These are phyloP conservation scores for Myathropa florea DNA, from an alignment of 2,888 invertebrate genomes.

Conservation along the genomic window DNA sequence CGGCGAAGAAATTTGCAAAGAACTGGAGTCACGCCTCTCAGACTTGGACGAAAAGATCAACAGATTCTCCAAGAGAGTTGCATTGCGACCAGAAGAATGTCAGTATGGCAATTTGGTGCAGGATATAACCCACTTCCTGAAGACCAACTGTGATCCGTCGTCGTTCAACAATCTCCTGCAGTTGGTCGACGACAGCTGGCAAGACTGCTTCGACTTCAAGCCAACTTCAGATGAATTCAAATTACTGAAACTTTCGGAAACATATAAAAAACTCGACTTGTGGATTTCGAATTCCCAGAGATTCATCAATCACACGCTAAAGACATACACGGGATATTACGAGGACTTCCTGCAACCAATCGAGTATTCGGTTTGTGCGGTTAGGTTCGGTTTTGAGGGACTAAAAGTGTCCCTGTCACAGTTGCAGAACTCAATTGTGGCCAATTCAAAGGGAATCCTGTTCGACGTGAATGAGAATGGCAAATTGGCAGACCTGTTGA, in stretches of 20 bases:
- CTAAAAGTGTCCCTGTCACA: slow-evolving; percentile 83
- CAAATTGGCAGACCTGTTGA: slow-evolving; percentile 74
- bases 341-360: slow-evolving; percentile 90
- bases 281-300: slow-evolving; percentile 79
- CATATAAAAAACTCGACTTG: slow-evolving; percentile 76
- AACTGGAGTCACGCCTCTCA: slow-evolving; percentile 72
- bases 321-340: slow-evolving; percentile 85
- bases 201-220: slow-evolving; percentile 50
- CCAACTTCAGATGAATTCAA: slow-evolving; percentile 50
- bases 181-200: slow-evolving; percentile 72
- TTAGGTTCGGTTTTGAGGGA: slow-evolving; percentile 84
- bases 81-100: slow-evolving; percentile 77
- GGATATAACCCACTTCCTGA: slow-evolving; percentile 78
- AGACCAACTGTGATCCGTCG: slow-evolving; percentile 77
- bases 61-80: slow-evolving; percentile 77
- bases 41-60: slow-evolving; percentile 72
- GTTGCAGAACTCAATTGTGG: slow-evolving; percentile 63
- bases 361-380: slow-evolving; percentile 85
- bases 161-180: slow-evolving; percentile 74
- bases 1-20: slow-evolving; percentile 75
- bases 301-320: slow-evolving; percentile 79
- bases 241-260: slow-evolving; percentile 73
- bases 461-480: slow-evolving; percentile 72
- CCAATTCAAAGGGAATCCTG: slow-evolving; percentile 37
- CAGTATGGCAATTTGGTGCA: slow-evolving; percentile 77